phyloP scores from a whole-genome alignment of 1,140 invertebrate species.

The Leptopilina boulardi region DNA sequence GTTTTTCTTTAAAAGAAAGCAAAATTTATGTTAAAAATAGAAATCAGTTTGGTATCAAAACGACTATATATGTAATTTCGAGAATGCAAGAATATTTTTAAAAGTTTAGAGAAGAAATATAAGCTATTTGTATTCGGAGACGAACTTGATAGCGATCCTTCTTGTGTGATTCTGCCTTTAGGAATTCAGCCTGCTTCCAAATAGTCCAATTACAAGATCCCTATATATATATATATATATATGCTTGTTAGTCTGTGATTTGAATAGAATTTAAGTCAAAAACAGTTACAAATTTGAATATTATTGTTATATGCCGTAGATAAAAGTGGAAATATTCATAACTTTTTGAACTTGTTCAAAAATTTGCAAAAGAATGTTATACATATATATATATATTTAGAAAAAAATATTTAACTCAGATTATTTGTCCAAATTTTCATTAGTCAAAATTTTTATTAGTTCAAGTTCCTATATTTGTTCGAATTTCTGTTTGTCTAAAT shows the following conservation, averaged over 20 bases:
- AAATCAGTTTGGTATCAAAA: neutral
- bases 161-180: neutral
- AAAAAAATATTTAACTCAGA: no score
- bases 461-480: no score
- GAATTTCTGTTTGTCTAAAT: no score
- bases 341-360: no score
- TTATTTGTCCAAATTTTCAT: no score
- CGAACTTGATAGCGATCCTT: constrained; percentile 9
- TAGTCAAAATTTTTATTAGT: no score
- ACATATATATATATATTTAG: no score
- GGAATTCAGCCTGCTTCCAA: neutral
- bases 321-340: no score
- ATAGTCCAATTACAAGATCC: constrained; percentile 8
- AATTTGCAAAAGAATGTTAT: no score
- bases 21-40: neutral
- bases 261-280: neutral
- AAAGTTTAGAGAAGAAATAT: neutral
- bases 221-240: no score
- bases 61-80: neutral
- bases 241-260: neutral
- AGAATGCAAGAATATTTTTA: neutral
- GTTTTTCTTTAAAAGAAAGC: neutral
- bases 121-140: constrained; percentile 9
- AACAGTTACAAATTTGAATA: constrained; percentile 28
- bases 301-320: no score